Evolutionary conservation across 2,888 invertebrate species (phyloP), one percentile per base, ranked within the genome.

Genomic region (Periphyllus acericola): DNA sequence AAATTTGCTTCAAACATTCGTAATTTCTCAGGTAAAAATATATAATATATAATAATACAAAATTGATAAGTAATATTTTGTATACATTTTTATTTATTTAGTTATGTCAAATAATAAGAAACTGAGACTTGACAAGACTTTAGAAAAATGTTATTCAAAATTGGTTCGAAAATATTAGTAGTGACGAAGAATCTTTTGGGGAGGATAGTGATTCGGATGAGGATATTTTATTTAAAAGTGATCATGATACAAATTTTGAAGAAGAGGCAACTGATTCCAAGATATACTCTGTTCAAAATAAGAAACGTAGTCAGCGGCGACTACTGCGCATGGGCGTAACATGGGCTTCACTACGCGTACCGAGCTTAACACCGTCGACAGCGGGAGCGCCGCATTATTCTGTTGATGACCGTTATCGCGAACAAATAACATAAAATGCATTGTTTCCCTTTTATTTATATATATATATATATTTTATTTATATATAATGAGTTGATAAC

Each of bases 21-120:
- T 21, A 40, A 81, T 81, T 19, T 81, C 17, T 81, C n/a, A 68
- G 81, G 68, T 68, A 81, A 81, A 80, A 68, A 81, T 68, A 81
- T 81, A 81, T 68, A 29, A 40, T 68, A 55, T 34, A 79, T 81
- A 68, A 81, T 19, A 81, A 81, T 81, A 81, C 29, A 81, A 40
- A 81, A 81, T n/a, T 29, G 6, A 81, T 29, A 81, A 19, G 81
- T 60, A 66, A 80, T 66, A 80, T 80, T 60, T 80, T 66, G 34
- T 80, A n/a, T n/a, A 81, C n/a, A 68, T 68, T 81, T 81, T 81
- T 81, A 81, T 81, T 68, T 81, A 81, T 81, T 81, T 81, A 68
- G 81, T 68, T 66, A 80, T 66, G 80, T 80, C 66, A 80, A 25
- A 68, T 68, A 66, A 80, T 81, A 81, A 81, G 40, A 81, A 40